Evolutionary conservation across 2,888 invertebrate species (phyloP).

Genomic region (Orthosia gracilis): DNA sequence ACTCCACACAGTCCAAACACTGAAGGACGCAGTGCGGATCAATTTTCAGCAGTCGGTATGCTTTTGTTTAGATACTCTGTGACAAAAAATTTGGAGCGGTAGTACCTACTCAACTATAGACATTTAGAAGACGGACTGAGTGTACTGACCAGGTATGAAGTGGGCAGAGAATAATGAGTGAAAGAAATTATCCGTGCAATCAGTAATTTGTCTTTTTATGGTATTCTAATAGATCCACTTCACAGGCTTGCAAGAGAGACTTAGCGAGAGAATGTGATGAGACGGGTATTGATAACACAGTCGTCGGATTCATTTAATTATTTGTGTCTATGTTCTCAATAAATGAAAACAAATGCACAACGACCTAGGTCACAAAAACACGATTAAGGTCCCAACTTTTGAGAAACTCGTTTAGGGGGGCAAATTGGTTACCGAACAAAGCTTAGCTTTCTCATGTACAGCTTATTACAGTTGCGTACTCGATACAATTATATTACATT

Average conservation of each 20-base stretch:
- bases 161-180: too few relatives aligned
- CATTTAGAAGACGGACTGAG: too few relatives aligned
- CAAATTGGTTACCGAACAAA: conserved; percentile 35
- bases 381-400: conserved; percentile 21
- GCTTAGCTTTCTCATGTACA: conserved; percentile 19
- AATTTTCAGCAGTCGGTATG: background rate
- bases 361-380: conserved; percentile 5
- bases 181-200: too few relatives aligned
- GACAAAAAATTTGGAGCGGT: too few relatives aligned
- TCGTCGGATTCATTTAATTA: too few relatives aligned
- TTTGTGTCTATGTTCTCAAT: too few relatives aligned
- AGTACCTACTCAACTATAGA: too few relatives aligned
- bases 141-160: background rate
- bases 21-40: background rate
- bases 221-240: too few relatives aligned
- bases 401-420: conserved; percentile 40
- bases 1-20: background rate
- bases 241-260: too few relatives aligned
- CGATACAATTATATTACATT: conserved; percentile 43
- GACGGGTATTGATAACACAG: too few relatives aligned
- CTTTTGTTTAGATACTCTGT: conserved; percentile 10
- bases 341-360: background rate
- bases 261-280: too few relatives aligned
- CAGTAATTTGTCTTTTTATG: background rate
- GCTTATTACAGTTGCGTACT: conserved; percentile 34